A percentile compares a stretch with the other conserved stretches of the same genome.
phyloP scores from a whole-genome alignment of 2,888 invertebrate species.

The Spodoptera picta region DNA sequence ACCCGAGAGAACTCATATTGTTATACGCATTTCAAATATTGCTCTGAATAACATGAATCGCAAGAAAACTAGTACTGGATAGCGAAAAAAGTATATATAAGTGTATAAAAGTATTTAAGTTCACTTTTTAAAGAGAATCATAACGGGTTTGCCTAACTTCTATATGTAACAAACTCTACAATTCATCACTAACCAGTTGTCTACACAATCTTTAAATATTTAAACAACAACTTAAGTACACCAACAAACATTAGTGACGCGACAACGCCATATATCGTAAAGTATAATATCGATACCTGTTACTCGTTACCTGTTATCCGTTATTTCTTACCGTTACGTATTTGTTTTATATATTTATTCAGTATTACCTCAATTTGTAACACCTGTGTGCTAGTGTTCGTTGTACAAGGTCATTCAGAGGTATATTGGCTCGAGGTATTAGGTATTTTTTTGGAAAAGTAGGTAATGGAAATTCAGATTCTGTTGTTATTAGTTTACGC shows the following conservation, averaged over 20 bases:
- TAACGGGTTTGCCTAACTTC: too few species aligned
- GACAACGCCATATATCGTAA: slow-evolving; percentile 26
- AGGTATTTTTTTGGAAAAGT: slow-evolving; percentile 44
- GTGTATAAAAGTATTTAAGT: too few species aligned
- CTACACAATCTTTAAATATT: slow-evolving; percentile 29
- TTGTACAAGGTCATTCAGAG: slow-evolving; percentile 45
- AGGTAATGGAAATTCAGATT: slow-evolving; percentile 41
- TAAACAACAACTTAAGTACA: slow-evolving; percentile 22
- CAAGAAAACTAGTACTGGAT: too few species aligned
- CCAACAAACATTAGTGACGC: slow-evolving; percentile 23
- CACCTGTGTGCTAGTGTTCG: slow-evolving; percentile 53
- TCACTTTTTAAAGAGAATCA: too few species aligned
- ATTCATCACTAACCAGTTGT: too few species aligned
- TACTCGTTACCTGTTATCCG: too few species aligned
- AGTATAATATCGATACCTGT: slow-evolving; percentile 27
- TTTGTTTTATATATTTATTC: slow-evolving; percentile 56
- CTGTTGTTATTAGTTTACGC: slow-evolving; percentile 38
- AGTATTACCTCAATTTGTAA: slow-evolving; percentile 54
- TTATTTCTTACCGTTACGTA: slow-evolving; percentile 32
- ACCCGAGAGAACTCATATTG: too few species aligned
- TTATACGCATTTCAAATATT: too few species aligned
- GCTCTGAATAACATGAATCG: too few species aligned
- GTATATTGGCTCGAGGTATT: slow-evolving; percentile 52
- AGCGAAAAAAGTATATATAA: too few species aligned
- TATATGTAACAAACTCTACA: too few species aligned